These are phyloP conservation scores for Takifugu ocellatus DNA, from an alignment of 2,797 vertebrate genomes.

Conservation along the genomic window DNA sequence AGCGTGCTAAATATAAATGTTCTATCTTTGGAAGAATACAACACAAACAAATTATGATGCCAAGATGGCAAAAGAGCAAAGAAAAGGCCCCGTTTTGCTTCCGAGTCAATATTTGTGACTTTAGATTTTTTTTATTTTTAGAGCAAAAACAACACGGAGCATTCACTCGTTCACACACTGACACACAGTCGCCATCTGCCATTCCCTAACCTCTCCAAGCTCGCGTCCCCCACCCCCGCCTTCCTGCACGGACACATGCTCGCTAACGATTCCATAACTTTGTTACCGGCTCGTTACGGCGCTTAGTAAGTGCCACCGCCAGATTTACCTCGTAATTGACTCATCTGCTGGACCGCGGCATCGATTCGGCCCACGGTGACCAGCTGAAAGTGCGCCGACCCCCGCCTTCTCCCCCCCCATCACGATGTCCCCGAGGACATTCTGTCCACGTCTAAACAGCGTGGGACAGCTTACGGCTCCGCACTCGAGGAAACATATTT, in stretches of 20 bases:
- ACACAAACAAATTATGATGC: background rate
- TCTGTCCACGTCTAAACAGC: slow-evolving; percentile 25
- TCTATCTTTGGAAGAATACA: background rate
- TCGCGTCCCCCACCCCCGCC: slow-evolving; percentile 45
- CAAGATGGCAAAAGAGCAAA: background rate
- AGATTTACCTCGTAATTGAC: slow-evolving; percentile 52
- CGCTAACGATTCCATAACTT: slow-evolving; percentile 72
- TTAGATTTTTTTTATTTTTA: slow-evolving; percentile 37
- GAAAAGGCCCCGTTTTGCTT: slow-evolving; percentile 1
- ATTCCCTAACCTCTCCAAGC: slow-evolving; percentile 59
- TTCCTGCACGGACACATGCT: slow-evolving; percentile 62
- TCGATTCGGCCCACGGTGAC: slow-evolving; percentile 48
- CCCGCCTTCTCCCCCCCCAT: slow-evolving; percentile 59
- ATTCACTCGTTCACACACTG: slow-evolving; percentile 59
- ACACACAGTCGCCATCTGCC: slow-evolving; percentile 72
- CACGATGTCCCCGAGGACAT: slow-evolving; percentile 31
- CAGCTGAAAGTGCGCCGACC: slow-evolving; percentile 43
- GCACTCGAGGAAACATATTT: slow-evolving; percentile 23
- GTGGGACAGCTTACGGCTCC: slow-evolving; percentile 4
- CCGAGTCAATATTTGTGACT: slow-evolving; percentile 14
- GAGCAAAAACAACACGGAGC: slow-evolving; percentile 44
- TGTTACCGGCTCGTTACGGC: slow-evolving; percentile 67
- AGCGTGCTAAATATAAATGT: background rate
- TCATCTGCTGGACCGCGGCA: slow-evolving; percentile 46
- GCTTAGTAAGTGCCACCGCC: slow-evolving; percentile 42